Percentiles rank a stretch among this genome's conserved stretches.
phyloP scores from a whole-genome alignment of 2,113 vertebrate species.

The Morone saxatilis region DNA sequence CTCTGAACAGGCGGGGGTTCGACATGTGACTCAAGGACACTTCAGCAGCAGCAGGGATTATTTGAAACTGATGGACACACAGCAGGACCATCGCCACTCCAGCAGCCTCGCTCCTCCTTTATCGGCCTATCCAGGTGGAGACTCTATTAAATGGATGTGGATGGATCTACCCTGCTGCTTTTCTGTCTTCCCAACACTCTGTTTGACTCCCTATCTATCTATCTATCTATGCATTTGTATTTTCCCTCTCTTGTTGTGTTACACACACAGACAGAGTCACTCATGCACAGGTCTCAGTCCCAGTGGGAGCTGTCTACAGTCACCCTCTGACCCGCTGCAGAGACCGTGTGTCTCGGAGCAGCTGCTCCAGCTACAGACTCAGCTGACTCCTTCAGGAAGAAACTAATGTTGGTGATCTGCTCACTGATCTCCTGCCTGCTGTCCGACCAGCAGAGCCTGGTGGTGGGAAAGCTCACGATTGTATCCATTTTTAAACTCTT shows the following conservation, averaged over 20 bases:
- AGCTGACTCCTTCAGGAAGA: slow-evolving; percentile 51
- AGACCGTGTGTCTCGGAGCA: slow-evolving; percentile 57
- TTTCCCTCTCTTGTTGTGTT: not conserved
- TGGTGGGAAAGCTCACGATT: slow-evolving; percentile 15
- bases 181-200: slow-evolving; percentile 13
- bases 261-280: slow-evolving; percentile 30
- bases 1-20: slow-evolving; percentile 60
- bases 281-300: slow-evolving; percentile 24
- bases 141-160: slow-evolving; percentile 45
- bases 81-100: slow-evolving; percentile 41
- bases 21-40: slow-evolving; percentile 58
- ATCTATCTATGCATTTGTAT: slow-evolving; percentile 8
- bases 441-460: slow-evolving; percentile 20
- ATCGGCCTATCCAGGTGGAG: slow-evolving; percentile 47
- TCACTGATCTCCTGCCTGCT: slow-evolving; percentile 41
- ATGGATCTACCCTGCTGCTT: slow-evolving; percentile 45
- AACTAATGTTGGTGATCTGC: slow-evolving; percentile 48
- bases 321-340: slow-evolving; percentile 57
- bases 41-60: slow-evolving; percentile 60
- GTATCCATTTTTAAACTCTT: not conserved
- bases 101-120: slow-evolving; percentile 26
- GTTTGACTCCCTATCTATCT: slow-evolving; percentile 1
- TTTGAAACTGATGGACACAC: slow-evolving; percentile 69
- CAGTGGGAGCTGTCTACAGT: slow-evolving; percentile 48
- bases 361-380: slow-evolving; percentile 63